These are phyloP conservation scores for Mormoops blainvillei DNA, from an alignment of 2,113 vertebrate species.

Conservation along the genomic window DNA sequence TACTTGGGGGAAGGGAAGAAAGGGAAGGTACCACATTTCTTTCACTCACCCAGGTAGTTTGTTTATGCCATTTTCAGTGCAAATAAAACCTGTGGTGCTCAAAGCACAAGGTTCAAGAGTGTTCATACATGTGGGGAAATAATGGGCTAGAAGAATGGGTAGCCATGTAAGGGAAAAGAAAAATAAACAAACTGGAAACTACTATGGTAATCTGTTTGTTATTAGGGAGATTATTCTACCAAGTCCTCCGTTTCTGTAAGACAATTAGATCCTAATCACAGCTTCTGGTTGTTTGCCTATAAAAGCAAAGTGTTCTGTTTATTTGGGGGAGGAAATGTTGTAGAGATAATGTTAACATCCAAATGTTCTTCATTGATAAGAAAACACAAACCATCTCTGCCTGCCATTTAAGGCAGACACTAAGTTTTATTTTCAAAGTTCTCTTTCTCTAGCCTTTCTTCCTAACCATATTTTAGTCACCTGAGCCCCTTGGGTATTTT, in stretches of 20 bases:
- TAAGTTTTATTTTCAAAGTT: neutral
- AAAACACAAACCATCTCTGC: neutral
- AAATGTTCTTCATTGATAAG: neutral
- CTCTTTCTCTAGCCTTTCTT: neutral
- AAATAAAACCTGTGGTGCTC: slow-evolving; percentile 58
- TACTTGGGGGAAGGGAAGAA: neutral
- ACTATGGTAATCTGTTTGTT: slow-evolving; percentile 2
- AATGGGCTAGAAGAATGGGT: slow-evolving; percentile 50
- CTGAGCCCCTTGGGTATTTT: neutral
- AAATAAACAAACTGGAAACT: slow-evolving; percentile 56
- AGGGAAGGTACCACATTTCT: neutral
- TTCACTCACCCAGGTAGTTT: neutral
- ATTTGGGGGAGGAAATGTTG: slow-evolving; percentile 3
- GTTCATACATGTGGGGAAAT: slow-evolving; percentile 68
- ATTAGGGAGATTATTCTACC: slow-evolving; percentile 29
- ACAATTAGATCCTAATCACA: neutral
- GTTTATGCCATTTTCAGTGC: neutral
- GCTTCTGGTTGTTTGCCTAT: neutral
- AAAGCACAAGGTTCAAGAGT: slow-evolving; percentile 50
- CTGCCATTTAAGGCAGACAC: neutral
- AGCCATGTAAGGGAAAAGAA: slow-evolving; percentile 38
- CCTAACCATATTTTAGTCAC: neutral
- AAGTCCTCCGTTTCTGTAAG: slow-evolving; percentile 15
- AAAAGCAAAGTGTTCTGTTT: neutral
- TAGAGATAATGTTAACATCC: neutral